These are phyloP conservation scores for Metopia argyrocephala DNA, from an alignment of 2,888 invertebrate genomes.

Conservation along the genomic window DNA sequence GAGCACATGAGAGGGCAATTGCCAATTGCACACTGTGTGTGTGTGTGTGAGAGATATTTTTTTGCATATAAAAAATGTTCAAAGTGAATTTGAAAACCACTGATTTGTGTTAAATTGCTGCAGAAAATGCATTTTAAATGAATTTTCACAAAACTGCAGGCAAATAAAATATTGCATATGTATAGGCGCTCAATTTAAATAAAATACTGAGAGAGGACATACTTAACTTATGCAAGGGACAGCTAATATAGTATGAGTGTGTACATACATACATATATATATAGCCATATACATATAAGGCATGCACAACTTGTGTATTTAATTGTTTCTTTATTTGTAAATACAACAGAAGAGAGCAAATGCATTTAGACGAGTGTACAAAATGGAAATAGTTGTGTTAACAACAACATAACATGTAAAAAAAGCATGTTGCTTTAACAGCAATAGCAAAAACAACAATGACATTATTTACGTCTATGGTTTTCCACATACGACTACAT, in stretches of 20 bases:
- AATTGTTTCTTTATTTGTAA: neutral
- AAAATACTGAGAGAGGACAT: neutral
- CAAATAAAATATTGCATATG: neutral
- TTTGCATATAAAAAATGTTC: neutral
- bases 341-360: neutral
- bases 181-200: neutral
- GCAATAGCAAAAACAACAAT: neutral
- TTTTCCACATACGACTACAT: neutral
- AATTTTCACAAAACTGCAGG: slow-evolving; percentile 35
- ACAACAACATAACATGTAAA: neutral
- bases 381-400: neutral
- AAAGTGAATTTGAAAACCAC: slow-evolving; percentile 67
- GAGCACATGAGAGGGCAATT: neutral
- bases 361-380: neutral
- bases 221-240: too few relatives aligned
- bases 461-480: neutral
- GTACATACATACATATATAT: neutral
- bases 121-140: slow-evolving; percentile 70
- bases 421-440: neutral
- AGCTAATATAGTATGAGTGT: neutral
- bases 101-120: slow-evolving; percentile 76
- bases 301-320: slow-evolving; percentile 2
- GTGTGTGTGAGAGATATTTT: neutral
- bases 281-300: too few relatives aligned
- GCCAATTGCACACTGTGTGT: too few relatives aligned